Conservation (phyloP, 2,797 vertebrate species). For the Artibeus jamaicensis region DNA sequence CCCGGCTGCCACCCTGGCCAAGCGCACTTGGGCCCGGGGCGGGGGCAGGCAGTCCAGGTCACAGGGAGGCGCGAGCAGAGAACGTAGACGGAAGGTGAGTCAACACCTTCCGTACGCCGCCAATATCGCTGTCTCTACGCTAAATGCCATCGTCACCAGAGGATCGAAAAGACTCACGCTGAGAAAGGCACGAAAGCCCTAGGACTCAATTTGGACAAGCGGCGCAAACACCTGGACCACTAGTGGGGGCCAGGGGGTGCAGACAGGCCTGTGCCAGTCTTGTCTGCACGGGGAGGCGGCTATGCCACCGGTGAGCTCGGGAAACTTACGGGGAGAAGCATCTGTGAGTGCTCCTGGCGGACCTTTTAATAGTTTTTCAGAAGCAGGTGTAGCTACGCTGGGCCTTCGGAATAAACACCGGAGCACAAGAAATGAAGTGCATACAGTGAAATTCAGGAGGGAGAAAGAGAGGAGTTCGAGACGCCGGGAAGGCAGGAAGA, state of each 20-base stretch:
- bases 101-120: not conserved
- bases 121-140: not conserved
- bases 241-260: no score
- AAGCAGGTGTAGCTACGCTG: not conserved
- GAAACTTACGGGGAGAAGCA: not conserved
- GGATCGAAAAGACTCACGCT: not conserved
- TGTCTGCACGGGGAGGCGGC: not conserved
- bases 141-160: not conserved
- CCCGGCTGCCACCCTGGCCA: accelerated
- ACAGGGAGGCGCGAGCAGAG: accelerated
- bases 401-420: not conserved
- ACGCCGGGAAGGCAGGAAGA: not conserved
- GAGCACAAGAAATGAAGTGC: not conserved
- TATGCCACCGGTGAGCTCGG: not conserved
- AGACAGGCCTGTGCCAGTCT: no score
- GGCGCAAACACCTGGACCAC: accelerated
- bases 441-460: not conserved
- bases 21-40: not conserved
- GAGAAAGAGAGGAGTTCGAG: not conserved
- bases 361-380: not conserved
- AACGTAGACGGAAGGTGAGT: accelerated
- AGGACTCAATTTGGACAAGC: not conserved
- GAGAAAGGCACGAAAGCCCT: accelerated
- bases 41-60: accelerated
- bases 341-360: not conserved